Conservation (phyloP, 2,888 invertebrate species). For the Macaria liturata region DNA sequence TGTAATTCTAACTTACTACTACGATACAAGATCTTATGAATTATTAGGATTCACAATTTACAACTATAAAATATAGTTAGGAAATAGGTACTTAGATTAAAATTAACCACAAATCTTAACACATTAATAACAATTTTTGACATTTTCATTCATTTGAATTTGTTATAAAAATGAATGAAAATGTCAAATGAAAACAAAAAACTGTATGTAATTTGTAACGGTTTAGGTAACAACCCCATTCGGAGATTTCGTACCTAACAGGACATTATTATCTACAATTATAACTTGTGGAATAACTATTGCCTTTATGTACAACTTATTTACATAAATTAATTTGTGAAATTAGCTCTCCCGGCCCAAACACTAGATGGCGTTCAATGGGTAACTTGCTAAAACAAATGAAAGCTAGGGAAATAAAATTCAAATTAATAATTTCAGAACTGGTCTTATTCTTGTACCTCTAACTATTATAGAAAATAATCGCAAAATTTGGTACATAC, state of each 20-base stretch:
- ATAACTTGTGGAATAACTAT: conserved; percentile 26
- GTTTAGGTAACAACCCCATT: conserved; percentile 33
- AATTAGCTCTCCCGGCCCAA: background rate
- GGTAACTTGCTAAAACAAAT: no score
- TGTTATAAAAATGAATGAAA: conserved; percentile 6
- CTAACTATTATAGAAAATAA: no score
- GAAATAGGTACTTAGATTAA: conserved; percentile 32
- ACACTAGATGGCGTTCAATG: conserved; percentile 5
- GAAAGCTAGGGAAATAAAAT: no score
- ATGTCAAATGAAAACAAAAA: conserved; percentile 18
- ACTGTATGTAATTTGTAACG: conserved; percentile 24
- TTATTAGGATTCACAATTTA: conserved; percentile 77
- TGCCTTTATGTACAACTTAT: conserved; percentile 45
- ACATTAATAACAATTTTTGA: conserved; percentile 37
- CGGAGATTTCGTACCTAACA: conserved; percentile 27
- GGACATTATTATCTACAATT: conserved; percentile 24
- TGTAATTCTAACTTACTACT: conserved; percentile 45
- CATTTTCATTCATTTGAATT: conserved; percentile 16
- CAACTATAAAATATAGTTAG: conserved; percentile 49
- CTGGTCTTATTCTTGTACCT: no score
- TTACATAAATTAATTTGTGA: conserved; percentile 32
- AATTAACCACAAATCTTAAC: conserved; percentile 46
- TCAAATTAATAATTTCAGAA: no score
- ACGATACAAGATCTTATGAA: conserved; percentile 61
- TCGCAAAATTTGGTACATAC: no score